Percentiles rank a stretch among this genome's conserved stretches.
These are phyloP conservation scores for Pantherophis vulpinus DNA, from an alignment of 2,797 vertebrate species.

Conservation along the genomic window DNA sequence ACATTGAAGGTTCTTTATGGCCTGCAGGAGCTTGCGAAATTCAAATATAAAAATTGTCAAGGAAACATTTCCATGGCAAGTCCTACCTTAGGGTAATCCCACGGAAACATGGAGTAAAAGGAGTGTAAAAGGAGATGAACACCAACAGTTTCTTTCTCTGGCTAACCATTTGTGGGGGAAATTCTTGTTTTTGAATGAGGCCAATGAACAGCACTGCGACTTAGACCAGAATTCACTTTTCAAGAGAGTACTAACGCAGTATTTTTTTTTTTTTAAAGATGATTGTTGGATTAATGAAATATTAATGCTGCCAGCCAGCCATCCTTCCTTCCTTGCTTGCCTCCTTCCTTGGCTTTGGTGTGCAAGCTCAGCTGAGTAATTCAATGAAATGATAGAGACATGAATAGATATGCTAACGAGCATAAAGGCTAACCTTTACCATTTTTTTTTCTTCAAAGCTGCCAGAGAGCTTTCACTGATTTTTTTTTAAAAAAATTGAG, in stretches of 20 bases:
- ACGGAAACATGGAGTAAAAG: constrained; percentile 67
- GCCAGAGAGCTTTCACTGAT: constrained; percentile 66
- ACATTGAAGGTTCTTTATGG: constrained; percentile 68
- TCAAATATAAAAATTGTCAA: constrained; percentile 73
- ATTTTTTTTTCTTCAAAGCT: constrained; percentile 70
- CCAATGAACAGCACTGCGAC: constrained; percentile 55
- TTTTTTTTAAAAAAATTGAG: constrained; percentile 39
- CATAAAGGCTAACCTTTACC: constrained; percentile 73
- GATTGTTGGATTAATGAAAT: constrained; percentile 72
- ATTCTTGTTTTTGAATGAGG: constrained; percentile 64
- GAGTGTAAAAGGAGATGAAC: constrained; percentile 66
- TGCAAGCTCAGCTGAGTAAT: constrained; percentile 69
- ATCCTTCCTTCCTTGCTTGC: neutral
- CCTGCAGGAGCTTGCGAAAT: constrained; percentile 71
- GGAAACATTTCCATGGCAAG: constrained; percentile 68
- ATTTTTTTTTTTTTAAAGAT: constrained; percentile 32
- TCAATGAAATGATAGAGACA: constrained; percentile 73
- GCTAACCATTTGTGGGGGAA: constrained; percentile 68
- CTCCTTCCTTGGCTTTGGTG: constrained; percentile 66
- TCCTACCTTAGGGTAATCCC: constrained; percentile 66
- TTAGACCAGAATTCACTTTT: constrained; percentile 65
- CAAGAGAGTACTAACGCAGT: constrained; percentile 60
- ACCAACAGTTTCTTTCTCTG: constrained; percentile 61
- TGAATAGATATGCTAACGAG: constrained; percentile 77
- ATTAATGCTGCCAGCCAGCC: constrained; percentile 67